Evolutionary conservation across 2,797 vertebrate species (phyloP).

Genomic region (Tadarida brasiliensis): DNA sequence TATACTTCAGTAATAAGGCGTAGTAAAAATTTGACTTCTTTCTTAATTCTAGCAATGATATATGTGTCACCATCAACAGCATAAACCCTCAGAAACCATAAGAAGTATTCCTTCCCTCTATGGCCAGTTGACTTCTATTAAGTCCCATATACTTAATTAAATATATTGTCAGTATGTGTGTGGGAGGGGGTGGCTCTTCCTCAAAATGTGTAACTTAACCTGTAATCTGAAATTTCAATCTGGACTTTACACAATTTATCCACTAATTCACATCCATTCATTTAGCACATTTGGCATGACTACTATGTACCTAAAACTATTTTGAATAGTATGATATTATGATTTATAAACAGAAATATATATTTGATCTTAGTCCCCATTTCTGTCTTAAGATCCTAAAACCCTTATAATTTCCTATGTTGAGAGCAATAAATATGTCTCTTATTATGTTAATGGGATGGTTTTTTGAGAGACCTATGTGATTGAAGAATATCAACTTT

Average conservation of each 20-base stretch:
- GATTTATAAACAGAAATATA: neutral
- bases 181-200: accelerated
- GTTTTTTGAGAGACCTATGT: neutral
- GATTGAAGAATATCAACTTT: too few relatives aligned
- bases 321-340: neutral
- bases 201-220: neutral
- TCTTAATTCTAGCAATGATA: neutral
- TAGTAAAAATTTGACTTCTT: neutral
- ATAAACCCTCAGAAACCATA: neutral
- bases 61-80: neutral
- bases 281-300: neutral
- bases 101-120: neutral
- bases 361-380: neutral
- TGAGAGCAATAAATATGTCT: neutral
- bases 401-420: neutral
- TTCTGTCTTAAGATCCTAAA: neutral
- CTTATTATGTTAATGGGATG: neutral
- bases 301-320: neutral
- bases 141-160: neutral
- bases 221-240: neutral
- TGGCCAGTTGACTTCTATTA: neutral
- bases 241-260: neutral
- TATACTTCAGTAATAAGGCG: neutral
- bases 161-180: neutral
- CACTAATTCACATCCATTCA: neutral